Conservation (phyloP, 2,113 vertebrate genomes). For the Perca fluviatilis region DNA sequence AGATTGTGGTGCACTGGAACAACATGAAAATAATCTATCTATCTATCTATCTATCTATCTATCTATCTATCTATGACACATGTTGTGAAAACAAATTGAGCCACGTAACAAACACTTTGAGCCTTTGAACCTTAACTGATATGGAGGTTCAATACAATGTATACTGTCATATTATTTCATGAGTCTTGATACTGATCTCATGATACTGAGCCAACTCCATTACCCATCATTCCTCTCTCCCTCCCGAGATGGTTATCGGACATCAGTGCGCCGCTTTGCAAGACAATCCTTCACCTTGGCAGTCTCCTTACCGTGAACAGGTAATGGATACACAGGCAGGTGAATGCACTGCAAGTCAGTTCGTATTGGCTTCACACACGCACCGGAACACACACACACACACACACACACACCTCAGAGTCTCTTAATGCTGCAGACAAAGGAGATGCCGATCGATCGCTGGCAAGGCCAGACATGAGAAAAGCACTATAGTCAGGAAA, state of each 20-base stretch:
- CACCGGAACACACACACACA: constrained; percentile 21
- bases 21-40: not conserved
- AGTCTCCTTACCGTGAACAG: constrained; percentile 57
- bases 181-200: constrained; percentile 24
- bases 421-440: constrained; percentile 79
- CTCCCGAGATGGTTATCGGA: constrained; percentile 58
- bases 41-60: not conserved
- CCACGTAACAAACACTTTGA: constrained; percentile 1
- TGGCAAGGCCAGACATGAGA: constrained; percentile 72
- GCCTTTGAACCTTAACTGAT: not conserved
- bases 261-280: constrained; percentile 42
- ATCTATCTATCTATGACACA: not conserved
- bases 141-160: not conserved
- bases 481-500: constrained; percentile 72
- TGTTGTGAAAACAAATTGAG: not conserved
- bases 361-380: constrained; percentile 60
- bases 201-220: constrained; percentile 47
- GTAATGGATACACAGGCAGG: constrained; percentile 74
- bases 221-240: constrained; percentile 44
- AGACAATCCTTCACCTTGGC: constrained; percentile 73
- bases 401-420: constrained; percentile 56
- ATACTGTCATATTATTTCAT: constrained; percentile 10
- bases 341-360: constrained; percentile 62
- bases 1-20: not conserved
- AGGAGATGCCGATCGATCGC: constrained; percentile 70